phyloP scores from a whole-genome alignment of 2,113 vertebrate genomes.

The Vidua chalybeata region DNA sequence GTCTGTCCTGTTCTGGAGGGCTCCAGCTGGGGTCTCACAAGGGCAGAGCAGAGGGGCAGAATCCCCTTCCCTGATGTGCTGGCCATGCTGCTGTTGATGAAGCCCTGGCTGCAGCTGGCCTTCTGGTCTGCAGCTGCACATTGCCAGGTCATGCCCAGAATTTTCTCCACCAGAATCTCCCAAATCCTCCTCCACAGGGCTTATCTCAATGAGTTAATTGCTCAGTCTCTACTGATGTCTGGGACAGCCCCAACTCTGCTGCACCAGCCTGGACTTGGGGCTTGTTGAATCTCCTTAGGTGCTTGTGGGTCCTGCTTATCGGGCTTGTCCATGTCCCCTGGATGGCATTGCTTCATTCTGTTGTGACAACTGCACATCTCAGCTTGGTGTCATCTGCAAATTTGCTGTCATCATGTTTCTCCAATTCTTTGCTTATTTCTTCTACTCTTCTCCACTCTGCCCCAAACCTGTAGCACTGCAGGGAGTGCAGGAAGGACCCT shows the following conservation, averaged over 20 bases:
- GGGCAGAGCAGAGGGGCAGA: background rate
- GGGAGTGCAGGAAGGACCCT: too few species aligned
- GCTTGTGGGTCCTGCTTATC: accelerated
- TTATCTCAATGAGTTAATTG: background rate
- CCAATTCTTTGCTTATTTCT: background rate
- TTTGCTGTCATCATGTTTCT: background rate
- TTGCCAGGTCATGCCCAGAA: background rate
- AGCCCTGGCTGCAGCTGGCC: background rate
- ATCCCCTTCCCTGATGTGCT: background rate
- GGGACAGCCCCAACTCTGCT: background rate
- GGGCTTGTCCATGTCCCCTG: background rate
- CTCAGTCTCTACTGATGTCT: background rate
- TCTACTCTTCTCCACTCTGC: background rate
- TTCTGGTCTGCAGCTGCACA: background rate
- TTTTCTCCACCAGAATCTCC: background rate
- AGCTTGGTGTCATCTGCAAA: background rate
- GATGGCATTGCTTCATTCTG: background rate
- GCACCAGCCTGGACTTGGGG: background rate
- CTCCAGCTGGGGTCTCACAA: background rate
- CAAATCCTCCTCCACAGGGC: background rate
- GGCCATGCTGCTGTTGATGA: background rate
- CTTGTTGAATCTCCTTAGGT: background rate
- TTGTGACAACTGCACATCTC: background rate
- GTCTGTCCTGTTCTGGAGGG: background rate
- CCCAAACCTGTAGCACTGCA: too few species aligned